Conservation (phyloP, 2,888 invertebrate genomes). For the Odiellus spinosus region DNA sequence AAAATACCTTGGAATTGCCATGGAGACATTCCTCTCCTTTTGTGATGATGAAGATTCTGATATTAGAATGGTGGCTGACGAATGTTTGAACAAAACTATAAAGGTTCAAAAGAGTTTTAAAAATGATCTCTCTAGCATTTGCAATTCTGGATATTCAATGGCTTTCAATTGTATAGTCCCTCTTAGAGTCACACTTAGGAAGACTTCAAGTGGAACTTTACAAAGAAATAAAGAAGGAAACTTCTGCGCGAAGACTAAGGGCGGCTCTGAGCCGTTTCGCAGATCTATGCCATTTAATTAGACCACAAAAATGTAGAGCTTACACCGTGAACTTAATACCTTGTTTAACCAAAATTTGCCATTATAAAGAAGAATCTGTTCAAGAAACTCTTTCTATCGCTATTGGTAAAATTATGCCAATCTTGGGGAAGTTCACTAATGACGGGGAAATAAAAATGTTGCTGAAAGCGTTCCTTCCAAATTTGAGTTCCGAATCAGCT, state of each 20-base stretch:
- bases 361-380: conserved; percentile 48
- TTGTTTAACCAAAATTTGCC: conserved; percentile 51
- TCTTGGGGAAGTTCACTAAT: conserved; percentile 49
- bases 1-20: conserved; percentile 48
- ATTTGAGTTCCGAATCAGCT: conserved; percentile 47
- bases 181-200: conserved; percentile 49
- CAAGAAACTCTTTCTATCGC: conserved; percentile 49
- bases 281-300: conserved; percentile 52
- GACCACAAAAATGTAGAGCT: conserved; percentile 54
- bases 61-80: conserved; percentile 61
- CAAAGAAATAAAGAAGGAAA: conserved; percentile 65
- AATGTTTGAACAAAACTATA: conserved; percentile 60
- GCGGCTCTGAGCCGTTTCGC: conserved; percentile 62
- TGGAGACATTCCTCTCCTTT: conserved; percentile 50
- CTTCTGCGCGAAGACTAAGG: conserved; percentile 48
- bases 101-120: conserved; percentile 30
- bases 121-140: no score
- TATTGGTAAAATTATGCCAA: conserved; percentile 46
- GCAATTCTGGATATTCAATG: no score
- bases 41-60: conserved; percentile 63
- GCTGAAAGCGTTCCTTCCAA: conserved; percentile 47
- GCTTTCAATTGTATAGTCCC: conserved; percentile 30
- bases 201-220: conserved; percentile 63
- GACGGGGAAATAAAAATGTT: conserved; percentile 55
- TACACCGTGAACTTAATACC: conserved; percentile 59